A percentile compares a stretch with the other conserved stretches of the same genome.
Evolutionary conservation across 2,888 invertebrate species (phyloP).

Genomic region (Mystacides longicornis): DNA sequence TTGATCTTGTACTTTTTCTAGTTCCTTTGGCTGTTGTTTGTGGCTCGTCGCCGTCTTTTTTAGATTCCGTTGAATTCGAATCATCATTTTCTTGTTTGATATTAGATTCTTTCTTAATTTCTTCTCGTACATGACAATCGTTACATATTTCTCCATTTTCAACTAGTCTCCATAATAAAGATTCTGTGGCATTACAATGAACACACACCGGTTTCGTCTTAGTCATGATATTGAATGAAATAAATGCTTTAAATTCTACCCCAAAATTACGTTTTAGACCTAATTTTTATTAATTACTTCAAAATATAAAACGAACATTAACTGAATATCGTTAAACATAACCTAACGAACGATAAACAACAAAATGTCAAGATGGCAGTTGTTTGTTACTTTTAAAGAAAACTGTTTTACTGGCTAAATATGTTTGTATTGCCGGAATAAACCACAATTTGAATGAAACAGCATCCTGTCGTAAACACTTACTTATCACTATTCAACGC

Average conservation of each 20-base stretch:
- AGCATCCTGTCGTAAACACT: too few relatives aligned
- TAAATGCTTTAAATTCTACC: not conserved
- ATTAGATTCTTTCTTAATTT: slow-evolving; percentile 31
- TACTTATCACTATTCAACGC: too few relatives aligned
- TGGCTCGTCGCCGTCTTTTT: slow-evolving; percentile 36
- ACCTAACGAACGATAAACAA: slow-evolving; percentile 9
- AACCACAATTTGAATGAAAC: too few relatives aligned
- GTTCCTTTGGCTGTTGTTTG: slow-evolving; percentile 46
- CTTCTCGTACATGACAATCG: slow-evolving; percentile 56
- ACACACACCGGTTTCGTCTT: slow-evolving; percentile 58
- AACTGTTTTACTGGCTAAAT: not conserved
- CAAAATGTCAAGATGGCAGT: slow-evolving; percentile 12
- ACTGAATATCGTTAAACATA: not conserved
- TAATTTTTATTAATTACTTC: not conserved
- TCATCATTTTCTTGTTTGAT: slow-evolving; percentile 27
- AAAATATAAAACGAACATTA: not conserved
- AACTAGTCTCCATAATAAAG: slow-evolving; percentile 67
- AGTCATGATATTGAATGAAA: slow-evolving; percentile 7
- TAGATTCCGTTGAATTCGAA: slow-evolving; percentile 33
- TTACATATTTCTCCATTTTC: slow-evolving; percentile 72
- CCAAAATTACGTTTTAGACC: not conserved
- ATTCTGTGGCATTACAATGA: slow-evolving; percentile 62
- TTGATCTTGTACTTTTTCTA: slow-evolving; percentile 53
- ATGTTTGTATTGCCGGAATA: too few relatives aligned
- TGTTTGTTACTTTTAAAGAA: not conserved